Evolutionary conservation across 2,888 invertebrate species (phyloP).

Genomic region (Itoplectis maculator): DNA sequence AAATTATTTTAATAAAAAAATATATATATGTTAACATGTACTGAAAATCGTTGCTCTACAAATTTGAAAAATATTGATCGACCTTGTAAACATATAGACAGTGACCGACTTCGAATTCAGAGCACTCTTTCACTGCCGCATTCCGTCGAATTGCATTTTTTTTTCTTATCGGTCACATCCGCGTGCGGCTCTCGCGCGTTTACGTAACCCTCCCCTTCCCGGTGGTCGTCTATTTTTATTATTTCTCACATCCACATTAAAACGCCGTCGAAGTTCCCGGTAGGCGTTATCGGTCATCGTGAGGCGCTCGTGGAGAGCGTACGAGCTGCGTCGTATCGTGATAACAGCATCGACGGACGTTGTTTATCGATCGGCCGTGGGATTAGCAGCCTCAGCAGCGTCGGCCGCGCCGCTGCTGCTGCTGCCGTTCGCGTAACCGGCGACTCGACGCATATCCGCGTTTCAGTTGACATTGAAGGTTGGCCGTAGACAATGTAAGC

Average conservation of each 20-base stretch:
- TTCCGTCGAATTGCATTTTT: neutral
- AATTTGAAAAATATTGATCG: no score
- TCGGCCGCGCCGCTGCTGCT: neutral
- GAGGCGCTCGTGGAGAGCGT: neutral
- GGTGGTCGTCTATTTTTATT: neutral
- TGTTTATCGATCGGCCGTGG: constrained; percentile 20
- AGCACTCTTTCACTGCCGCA: neutral
- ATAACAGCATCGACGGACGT: constrained; percentile 37
- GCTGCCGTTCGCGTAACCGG: neutral
- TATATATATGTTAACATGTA: neutral
- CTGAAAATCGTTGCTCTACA: no score
- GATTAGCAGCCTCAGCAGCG: neutral
- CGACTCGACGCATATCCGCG: neutral
- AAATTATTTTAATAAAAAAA: neutral
- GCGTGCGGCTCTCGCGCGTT: neutral
- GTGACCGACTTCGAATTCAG: neutral
- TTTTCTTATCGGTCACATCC: constrained; percentile 2
- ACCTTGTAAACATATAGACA: neutral
- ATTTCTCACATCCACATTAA: neutral
- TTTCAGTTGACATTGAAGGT: constrained; percentile 6
- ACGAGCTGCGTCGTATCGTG: neutral
- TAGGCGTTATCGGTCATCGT: constrained; percentile 37
- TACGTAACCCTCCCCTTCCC: constrained; percentile 8
- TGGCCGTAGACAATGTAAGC: neutral
- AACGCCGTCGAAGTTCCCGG: constrained; percentile 22